Percentiles rank a stretch among this genome's conserved stretches.
phyloP scores from a whole-genome alignment of 2,888 invertebrate genomes.

The Poecilobothrus nobilitatus region DNA sequence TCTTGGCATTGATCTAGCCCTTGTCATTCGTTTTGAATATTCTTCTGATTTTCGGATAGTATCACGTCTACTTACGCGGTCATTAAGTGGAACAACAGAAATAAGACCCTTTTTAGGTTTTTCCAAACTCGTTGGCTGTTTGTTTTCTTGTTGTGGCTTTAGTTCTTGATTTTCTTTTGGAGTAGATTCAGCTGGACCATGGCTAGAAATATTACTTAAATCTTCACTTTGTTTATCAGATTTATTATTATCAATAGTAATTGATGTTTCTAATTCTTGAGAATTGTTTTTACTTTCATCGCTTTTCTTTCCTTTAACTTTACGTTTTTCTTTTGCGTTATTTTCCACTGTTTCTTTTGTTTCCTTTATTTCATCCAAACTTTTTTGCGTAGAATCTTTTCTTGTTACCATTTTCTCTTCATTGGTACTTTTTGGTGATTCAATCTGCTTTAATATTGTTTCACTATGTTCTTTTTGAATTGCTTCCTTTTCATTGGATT shows the following conservation, averaged over 20 bases:
- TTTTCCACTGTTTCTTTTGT: no score
- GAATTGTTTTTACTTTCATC: not conserved
- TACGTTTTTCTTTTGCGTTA: no score
- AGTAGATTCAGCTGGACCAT: not conserved
- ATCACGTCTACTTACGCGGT: not conserved
- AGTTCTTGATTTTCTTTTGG: not conserved
- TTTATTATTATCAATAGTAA: not conserved
- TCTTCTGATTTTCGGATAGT: not conserved
- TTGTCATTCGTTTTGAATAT: not conserved
- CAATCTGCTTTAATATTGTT: not conserved
- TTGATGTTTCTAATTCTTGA: not conserved
- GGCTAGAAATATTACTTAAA: no score
- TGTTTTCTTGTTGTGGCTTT: not conserved
- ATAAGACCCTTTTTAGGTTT: not conserved
- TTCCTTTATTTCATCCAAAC: no score
- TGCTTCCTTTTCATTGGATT: not conserved
- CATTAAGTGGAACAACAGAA: not conserved
- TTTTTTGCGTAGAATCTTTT: no score
- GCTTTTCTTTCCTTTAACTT: not conserved
- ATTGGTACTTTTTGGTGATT: not conserved
- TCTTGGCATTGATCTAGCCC: not conserved
- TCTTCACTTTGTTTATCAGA: not conserved
- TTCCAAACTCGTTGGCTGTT: not conserved
- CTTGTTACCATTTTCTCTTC: no score
- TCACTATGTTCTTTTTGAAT: no score